phyloP scores from a whole-genome alignment of 2,113 vertebrate species.

The Crypturellus undulatus region DNA sequence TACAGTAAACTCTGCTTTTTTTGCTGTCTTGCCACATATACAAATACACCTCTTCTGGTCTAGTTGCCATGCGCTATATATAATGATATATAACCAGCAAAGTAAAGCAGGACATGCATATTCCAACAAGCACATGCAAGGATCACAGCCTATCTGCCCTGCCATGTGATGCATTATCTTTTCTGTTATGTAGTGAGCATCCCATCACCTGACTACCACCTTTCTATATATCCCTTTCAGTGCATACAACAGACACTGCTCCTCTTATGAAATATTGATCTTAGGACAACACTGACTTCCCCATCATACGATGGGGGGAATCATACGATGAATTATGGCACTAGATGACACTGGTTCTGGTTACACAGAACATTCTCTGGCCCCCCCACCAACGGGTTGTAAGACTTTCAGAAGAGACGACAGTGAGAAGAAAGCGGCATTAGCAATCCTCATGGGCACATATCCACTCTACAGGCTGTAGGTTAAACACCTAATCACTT shows the following conservation, averaged over 20 bases:
- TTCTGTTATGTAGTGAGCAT: background rate
- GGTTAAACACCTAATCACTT: background rate
- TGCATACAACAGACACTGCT: background rate
- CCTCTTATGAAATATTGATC: background rate
- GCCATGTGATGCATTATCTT: background rate
- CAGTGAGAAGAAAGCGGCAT: background rate
- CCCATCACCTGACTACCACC: background rate
- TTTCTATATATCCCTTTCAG: background rate
- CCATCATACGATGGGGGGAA: background rate
- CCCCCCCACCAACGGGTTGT: rapidly evolving
- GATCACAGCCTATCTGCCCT: background rate
- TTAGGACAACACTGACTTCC: background rate
- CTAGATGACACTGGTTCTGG: background rate
- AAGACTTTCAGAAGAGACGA: background rate
- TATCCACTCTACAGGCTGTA: background rate
- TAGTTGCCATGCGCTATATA: background rate
- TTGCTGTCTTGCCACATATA: background rate
- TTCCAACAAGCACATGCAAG: background rate
- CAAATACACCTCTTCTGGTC: background rate
- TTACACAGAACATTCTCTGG: background rate
- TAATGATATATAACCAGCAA: background rate
- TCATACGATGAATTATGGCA: background rate
- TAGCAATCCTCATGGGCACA: background rate
- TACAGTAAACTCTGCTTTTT: background rate
- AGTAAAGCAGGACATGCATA: background rate